These are phyloP conservation scores for Origma solitaria DNA, from an alignment of 2,113 vertebrate genomes.

Conservation along the genomic window DNA sequence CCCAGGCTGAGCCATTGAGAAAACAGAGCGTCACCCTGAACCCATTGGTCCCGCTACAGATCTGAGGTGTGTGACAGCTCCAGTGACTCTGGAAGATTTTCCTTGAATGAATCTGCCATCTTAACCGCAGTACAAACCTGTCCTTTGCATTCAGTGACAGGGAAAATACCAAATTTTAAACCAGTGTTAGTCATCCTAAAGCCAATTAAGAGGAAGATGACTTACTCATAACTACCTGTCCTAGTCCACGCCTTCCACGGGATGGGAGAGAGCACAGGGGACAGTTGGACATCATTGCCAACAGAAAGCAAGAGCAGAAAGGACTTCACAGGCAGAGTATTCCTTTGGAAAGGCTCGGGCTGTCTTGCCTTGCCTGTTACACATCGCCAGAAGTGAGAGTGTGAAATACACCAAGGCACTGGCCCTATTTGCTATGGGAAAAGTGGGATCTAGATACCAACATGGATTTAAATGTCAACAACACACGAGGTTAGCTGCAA, in stretches of 20 bases:
- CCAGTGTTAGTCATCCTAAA: neutral
- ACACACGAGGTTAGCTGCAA: fast-evolving
- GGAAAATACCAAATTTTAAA: neutral
- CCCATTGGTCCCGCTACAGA: neutral
- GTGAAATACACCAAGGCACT: neutral
- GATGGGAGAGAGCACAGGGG: neutral
- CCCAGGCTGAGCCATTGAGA: neutral
- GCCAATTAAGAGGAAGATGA: neutral
- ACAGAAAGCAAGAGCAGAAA: neutral
- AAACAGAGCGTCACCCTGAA: neutral
- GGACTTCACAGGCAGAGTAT: neutral
- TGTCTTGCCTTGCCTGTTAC: neutral
- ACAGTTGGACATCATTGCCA: neutral
- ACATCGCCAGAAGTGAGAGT: neutral
- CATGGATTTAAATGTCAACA: neutral
- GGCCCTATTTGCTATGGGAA: neutral
- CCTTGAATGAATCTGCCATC: neutral
- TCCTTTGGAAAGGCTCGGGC: neutral
- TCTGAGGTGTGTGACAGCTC: neutral
- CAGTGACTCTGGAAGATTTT: neutral
- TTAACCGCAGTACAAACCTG: neutral
- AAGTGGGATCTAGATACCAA: neutral
- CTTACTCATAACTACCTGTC: neutral
- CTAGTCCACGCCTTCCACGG: neutral
- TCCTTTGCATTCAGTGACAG: neutral